Conservation (phyloP, 2,797 vertebrate species). For the Hemitrygon akajei region DNA sequence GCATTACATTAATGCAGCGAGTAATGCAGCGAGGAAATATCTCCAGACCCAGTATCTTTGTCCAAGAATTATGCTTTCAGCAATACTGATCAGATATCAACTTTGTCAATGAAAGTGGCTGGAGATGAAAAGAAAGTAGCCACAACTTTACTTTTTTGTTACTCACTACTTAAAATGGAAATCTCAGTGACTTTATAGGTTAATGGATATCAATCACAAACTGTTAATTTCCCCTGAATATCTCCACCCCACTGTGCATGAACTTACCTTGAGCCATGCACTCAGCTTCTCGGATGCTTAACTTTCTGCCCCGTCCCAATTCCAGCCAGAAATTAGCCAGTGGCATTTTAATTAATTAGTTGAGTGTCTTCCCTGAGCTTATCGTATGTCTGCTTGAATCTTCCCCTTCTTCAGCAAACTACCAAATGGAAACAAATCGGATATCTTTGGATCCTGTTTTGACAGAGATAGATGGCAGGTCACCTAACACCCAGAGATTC, state of each 20-base stretch:
- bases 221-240: background rate
- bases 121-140: background rate
- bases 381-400: background rate
- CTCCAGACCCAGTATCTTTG: background rate
- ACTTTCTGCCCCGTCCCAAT: background rate
- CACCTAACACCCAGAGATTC: background rate
- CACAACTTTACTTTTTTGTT: background rate
- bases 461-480: background rate
- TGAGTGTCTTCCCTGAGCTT: background rate
- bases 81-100: background rate
- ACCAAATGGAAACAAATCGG: background rate
- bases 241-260: background rate
- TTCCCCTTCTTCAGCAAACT: background rate
- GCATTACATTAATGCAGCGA: background rate
- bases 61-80: background rate
- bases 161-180: background rate
- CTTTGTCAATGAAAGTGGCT: background rate
- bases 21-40: background rate
- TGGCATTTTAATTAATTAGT: background rate
- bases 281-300: background rate
- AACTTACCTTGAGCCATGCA: background rate
- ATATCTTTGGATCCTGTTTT: background rate
- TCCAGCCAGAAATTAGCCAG: background rate
- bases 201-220: background rate
- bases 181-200: background rate